phyloP scores from a whole-genome alignment of 1,140 invertebrate genomes.

The Heliothis virescens region DNA sequence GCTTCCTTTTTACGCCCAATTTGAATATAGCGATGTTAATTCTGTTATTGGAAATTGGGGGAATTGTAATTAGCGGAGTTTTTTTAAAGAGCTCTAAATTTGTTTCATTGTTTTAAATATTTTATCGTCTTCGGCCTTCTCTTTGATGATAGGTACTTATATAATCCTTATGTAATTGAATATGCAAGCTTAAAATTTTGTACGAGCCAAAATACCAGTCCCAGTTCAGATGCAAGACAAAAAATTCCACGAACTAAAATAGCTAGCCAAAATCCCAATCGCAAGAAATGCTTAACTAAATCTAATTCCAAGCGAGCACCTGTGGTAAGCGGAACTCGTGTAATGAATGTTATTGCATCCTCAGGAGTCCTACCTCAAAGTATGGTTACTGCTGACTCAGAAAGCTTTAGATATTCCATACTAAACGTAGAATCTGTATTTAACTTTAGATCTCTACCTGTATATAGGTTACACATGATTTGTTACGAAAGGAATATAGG shows the following conservation, averaged over 20 bases:
- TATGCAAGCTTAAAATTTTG: no score
- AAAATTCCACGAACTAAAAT: not conserved
- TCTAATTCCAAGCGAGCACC: conserved; percentile 40
- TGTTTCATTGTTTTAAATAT: not conserved
- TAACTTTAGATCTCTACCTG: not conserved
- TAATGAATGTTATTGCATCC: conserved; percentile 51
- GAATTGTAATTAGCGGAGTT: conserved; percentile 26
- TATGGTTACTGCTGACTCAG: conserved; percentile 28
- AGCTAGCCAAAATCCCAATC: not conserved
- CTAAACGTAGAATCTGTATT: not conserved
- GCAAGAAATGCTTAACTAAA: conserved; percentile 36
- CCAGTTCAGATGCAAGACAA: not conserved
- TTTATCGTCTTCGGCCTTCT: not conserved
- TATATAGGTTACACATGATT: not conserved
- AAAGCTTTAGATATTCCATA: conserved; percentile 2
- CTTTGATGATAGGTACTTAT: not conserved
- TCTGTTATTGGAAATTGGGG: conserved; percentile 12
- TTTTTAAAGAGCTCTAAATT: conserved; percentile 8
- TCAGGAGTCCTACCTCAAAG: conserved; percentile 36
- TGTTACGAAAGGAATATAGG: conserved; percentile 3
- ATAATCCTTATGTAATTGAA: not conserved
- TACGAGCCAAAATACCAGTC: not conserved
- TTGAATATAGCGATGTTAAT: conserved; percentile 39
- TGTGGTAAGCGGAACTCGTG: conserved; percentile 30
- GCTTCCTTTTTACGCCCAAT: conserved; percentile 28